Evolutionary conservation across 35 echinoderm and acorn worm species (phyloP), one percentile per base, ranked within the genome.

Genomic region (Heliocidaris erythrogramma): DNA sequence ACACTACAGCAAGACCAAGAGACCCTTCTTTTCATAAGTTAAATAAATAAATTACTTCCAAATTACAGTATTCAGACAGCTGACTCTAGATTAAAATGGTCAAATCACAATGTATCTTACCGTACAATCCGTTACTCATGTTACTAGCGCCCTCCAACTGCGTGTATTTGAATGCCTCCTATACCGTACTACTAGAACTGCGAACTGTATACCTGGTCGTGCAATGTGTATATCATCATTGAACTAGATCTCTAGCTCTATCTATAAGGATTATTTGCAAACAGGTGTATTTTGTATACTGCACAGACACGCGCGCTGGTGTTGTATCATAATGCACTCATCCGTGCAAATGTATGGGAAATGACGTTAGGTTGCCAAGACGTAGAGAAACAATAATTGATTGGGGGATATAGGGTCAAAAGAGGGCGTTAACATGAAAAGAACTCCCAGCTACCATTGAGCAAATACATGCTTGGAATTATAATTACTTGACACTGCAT

Each of bases 361-460:
- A 32, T 89, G 87, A 89, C 87, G 87, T 89, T 7, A 35, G 31
- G 87, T 89, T 89, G 87, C 87, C 87, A 89, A 89, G 87, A 89
- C 87, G 87, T 32, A 42, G 3, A 89, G 31, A 89, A 32, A 89
- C 87, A 78, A 78, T 78, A 78, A 78, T 69, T 69, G 65, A 78
- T n/a, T 78, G 65, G 27, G 18, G 65, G 35, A 78, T 78, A 78
- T 6, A 18, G 2, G 17, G 65, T 78, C 65, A n/a, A n/a, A 78
- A 27, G 65, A 78, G 65, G 65, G 65, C 65, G 65, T 7, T 24
- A 78, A 21, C 27, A 18, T 5, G 27, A 7, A 78, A 78, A 78
- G 65, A n/a, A 78, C 3, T 3, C 65, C 21, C 21, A 27, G 65
- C 65, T 78, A 56, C 52, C 27, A 78, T 78, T 78, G 65, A 78